Conservation (phyloP, 2,797 vertebrate genomes). For the Thunnus albacares region DNA sequence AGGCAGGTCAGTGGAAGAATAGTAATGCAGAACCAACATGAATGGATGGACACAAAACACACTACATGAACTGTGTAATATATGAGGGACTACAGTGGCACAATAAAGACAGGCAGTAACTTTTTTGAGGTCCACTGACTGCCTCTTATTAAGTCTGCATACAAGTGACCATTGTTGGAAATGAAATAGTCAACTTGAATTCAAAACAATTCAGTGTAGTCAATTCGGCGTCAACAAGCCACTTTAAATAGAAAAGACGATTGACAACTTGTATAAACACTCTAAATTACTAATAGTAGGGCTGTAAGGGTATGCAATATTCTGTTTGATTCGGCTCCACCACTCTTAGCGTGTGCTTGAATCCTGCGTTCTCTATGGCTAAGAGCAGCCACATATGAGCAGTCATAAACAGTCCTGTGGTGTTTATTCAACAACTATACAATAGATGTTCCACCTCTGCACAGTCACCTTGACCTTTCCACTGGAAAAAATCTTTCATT, state of each 20-base stretch:
- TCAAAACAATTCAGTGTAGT: slow-evolving; percentile 30
- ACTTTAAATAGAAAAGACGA: slow-evolving; percentile 19
- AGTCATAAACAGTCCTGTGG: background rate
- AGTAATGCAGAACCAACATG: slow-evolving; percentile 34
- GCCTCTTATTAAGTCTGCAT: slow-evolving; percentile 42
- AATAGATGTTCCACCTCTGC: background rate
- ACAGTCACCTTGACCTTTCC: slow-evolving; percentile 9
- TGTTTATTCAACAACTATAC: background rate
- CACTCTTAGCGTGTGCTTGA: background rate
- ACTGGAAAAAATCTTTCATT: background rate
- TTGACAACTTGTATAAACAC: slow-evolving; percentile 14
- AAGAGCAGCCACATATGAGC: background rate
- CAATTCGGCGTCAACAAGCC: slow-evolving; percentile 21
- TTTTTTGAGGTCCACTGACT: slow-evolving; percentile 33
- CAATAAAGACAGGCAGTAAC: slow-evolving; percentile 28
- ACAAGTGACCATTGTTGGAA: slow-evolving; percentile 40
- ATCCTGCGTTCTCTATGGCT: background rate
- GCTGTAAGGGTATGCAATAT: slow-evolving; percentile 4
- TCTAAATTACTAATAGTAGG: slow-evolving; percentile 9
- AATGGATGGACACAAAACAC: slow-evolving; percentile 21
- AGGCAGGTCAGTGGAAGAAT: slow-evolving; percentile 45
- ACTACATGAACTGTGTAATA: background rate
- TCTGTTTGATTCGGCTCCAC: background rate
- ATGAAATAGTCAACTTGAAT: slow-evolving; percentile 29
- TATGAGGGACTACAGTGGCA: slow-evolving; percentile 5